These are phyloP conservation scores for Adelphocoris suturalis DNA, from an alignment of 2,888 invertebrate species.

Conservation along the genomic window DNA sequence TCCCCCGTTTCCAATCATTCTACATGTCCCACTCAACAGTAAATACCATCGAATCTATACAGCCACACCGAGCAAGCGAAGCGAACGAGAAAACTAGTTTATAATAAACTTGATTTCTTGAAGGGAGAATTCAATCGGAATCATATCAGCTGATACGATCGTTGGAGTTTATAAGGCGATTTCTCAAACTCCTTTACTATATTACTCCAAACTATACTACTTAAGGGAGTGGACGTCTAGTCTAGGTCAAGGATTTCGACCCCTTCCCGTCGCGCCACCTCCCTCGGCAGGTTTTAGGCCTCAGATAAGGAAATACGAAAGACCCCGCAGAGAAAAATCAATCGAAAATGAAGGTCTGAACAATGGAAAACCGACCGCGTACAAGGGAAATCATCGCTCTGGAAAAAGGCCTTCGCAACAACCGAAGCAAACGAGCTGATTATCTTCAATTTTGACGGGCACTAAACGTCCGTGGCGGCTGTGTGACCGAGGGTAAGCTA, in stretches of 20 bases:
- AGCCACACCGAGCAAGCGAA: no score
- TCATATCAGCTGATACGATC: no score
- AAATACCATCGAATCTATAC: no score
- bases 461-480: not conserved
- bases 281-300: not conserved
- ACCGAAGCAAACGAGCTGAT: not conserved
- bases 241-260: not conserved
- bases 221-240: not conserved
- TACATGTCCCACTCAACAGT: no score
- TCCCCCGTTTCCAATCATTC: no score
- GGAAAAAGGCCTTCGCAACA: not conserved
- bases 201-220: no score
- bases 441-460: slow-evolving; percentile 32
- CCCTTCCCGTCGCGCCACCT: not conserved
- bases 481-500: not conserved
- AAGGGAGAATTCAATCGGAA: no score
- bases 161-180: no score
- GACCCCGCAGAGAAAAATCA: not conserved
- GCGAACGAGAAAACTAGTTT: no score
- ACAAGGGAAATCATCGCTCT: not conserved
- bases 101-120: no score
- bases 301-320: slow-evolving; percentile 2
- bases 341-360: not conserved
- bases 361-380: not conserved
- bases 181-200: no score